phyloP scores from a whole-genome alignment of 2,888 invertebrate genomes.

The Phragmatobia fuliginosa region DNA sequence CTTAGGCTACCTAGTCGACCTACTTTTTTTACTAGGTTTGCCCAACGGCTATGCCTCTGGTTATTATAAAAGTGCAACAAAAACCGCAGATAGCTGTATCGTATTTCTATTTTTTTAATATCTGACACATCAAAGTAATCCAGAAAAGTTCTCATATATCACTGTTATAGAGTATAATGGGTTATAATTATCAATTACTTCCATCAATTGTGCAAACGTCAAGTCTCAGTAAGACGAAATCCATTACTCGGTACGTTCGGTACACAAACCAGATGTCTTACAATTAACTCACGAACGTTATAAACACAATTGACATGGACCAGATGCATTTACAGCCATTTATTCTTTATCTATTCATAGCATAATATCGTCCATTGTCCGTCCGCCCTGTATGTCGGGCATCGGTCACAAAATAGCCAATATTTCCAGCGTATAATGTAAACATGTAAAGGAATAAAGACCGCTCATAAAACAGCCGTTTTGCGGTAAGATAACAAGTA shows the following conservation, averaged over 20 bases:
- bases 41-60: no score
- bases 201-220: not conserved
- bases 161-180: no score
- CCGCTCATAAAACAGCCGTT: constrained; percentile 7
- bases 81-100: no score
- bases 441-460: constrained; percentile 17
- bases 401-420: constrained; percentile 7
- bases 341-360: constrained; percentile 6
- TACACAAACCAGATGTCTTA: not conserved
- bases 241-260: not conserved
- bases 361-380: constrained; percentile 22
- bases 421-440: constrained; percentile 14
- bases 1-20: no score
- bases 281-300: constrained; percentile 2
- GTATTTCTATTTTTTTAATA: no score
- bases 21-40: no score
- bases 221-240: not conserved
- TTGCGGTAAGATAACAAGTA: constrained; percentile 10
- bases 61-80: no score
- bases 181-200: not conserved
- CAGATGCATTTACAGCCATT: constrained; percentile 15
- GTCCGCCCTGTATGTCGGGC: constrained; percentile 21
- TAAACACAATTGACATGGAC: constrained; percentile 8
- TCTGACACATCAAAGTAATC: no score
- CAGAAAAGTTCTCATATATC: no score